Conservation (phyloP, 2,888 invertebrate genomes). For the Eutolmus rufibarbis region DNA sequence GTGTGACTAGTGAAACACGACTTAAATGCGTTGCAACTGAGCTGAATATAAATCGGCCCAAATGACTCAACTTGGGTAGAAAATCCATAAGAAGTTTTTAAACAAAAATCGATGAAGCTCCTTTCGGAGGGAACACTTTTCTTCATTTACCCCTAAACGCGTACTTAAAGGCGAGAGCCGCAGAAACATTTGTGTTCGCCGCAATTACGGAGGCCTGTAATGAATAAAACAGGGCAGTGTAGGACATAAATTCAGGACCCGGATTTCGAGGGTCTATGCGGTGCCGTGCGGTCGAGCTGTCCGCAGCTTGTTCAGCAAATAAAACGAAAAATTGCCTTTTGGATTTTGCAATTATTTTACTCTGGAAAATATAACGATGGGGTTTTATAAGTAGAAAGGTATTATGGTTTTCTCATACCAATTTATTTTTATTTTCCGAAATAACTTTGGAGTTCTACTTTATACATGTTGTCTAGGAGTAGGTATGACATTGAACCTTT, state of each 20-base stretch:
- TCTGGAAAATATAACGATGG: background rate
- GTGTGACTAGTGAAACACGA: background rate
- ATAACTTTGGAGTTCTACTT: background rate
- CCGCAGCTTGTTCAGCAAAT: background rate
- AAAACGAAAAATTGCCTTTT: background rate
- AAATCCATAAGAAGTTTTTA: conserved; percentile 10
- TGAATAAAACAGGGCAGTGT: background rate
- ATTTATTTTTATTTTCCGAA: too few species aligned
- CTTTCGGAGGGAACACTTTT: background rate
- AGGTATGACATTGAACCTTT: too few species aligned
- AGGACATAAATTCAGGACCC: background rate
- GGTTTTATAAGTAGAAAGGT: background rate
- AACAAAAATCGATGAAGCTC: background rate
- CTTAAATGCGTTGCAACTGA: conserved; percentile 18
- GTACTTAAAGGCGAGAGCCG: background rate
- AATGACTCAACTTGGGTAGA: background rate
- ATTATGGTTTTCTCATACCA: background rate
- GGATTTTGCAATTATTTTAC: background rate
- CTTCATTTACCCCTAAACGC: background rate
- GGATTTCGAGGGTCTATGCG: background rate
- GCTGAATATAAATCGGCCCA: conserved; percentile 13
- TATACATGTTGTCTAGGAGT: too few species aligned
- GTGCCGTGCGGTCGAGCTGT: background rate
- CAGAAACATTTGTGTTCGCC: background rate
- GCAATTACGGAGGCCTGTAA: background rate